Evolutionary conservation across 2,113 vertebrate genomes (phyloP).

Genomic region (Mus spicilegus): DNA sequence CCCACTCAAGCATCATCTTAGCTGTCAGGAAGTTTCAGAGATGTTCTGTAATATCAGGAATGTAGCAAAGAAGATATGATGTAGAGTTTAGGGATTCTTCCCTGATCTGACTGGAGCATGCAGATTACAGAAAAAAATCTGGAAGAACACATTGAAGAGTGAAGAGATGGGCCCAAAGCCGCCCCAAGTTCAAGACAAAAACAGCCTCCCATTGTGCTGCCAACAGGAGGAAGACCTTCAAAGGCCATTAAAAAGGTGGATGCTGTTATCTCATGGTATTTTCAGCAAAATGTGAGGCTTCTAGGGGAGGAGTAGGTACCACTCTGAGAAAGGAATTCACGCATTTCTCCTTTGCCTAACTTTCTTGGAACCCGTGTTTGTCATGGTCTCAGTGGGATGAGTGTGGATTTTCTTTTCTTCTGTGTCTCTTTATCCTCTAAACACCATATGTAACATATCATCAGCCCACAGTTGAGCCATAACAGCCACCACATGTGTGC

Average conservation of each 20-base stretch:
- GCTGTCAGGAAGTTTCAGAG: background rate
- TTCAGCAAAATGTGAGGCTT: background rate
- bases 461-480: background rate
- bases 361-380: background rate
- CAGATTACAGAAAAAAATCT: background rate
- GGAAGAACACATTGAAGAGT: background rate
- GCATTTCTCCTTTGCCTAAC: constrained; percentile 25
- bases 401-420: background rate
- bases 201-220: background rate
- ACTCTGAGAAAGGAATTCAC: background rate
- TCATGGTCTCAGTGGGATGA: constrained; percentile 32
- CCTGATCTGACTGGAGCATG: background rate
- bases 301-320: background rate
- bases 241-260: background rate
- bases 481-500: background rate
- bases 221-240: background rate
- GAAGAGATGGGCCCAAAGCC: background rate
- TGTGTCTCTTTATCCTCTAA: background rate
- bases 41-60: background rate
- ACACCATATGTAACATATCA: background rate
- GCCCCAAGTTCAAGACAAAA: background rate
- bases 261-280: background rate
- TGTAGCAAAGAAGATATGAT: background rate
- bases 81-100: background rate
- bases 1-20: background rate